Conservation (phyloP, 2,113 vertebrate species). For the Percina caprodes region DNA sequence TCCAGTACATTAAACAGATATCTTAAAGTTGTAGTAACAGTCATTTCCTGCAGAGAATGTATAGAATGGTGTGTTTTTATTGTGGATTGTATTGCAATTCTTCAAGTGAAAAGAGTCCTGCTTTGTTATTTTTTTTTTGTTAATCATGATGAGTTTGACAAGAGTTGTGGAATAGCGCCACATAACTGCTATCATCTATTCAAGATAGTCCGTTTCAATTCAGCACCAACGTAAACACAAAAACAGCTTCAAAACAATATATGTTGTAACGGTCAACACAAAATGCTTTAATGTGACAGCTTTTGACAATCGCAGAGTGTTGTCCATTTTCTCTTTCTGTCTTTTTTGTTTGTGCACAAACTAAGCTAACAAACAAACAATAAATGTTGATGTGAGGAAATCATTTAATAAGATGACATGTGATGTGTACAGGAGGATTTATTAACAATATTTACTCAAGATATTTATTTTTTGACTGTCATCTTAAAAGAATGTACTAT, state of each 20-base stretch:
- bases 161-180: neutral
- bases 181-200: neutral
- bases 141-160: neutral
- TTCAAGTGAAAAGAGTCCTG: slow-evolving; percentile 21
- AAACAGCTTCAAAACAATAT: slow-evolving; percentile 22
- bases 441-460: slow-evolving; percentile 20
- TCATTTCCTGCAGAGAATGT: slow-evolving; percentile 56
- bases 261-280: slow-evolving; percentile 26
- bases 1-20: slow-evolving; percentile 22
- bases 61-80: slow-evolving; percentile 36
- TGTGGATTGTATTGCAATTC: neutral
- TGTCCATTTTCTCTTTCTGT: slow-evolving; percentile 22
- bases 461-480: slow-evolving; percentile 56
- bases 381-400: slow-evolving; percentile 7
- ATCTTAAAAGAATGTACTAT: slow-evolving; percentile 58
- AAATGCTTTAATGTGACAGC: slow-evolving; percentile 70
- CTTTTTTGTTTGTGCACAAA: slow-evolving; percentile 30
- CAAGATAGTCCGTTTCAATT: slow-evolving; percentile 17
- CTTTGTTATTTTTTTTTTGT: neutral
- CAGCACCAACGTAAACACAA: neutral
- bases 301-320: slow-evolving; percentile 71
- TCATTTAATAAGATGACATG: slow-evolving; percentile 13
- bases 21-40: neutral
- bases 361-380: slow-evolving; percentile 27
- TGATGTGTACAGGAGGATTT: slow-evolving; percentile 28